Percentiles rank a stretch among this genome's conserved stretches.
phyloP scores from a whole-genome alignment of 2,797 vertebrate species.

The Geranospiza caerulescens region DNA sequence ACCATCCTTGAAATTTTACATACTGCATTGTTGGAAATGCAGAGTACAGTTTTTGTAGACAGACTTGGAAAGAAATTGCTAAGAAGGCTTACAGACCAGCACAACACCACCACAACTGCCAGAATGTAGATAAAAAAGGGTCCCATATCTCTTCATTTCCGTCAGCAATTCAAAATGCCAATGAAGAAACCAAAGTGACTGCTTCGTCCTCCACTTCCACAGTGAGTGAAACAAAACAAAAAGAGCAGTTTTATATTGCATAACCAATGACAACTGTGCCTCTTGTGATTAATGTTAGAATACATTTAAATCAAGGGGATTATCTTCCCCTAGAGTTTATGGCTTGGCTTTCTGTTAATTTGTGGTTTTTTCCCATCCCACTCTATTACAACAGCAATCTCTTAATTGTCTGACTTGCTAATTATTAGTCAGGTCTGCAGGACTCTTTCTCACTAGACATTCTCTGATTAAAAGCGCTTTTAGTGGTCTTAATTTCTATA shows the following conservation, averaged over 20 bases:
- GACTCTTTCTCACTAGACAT: background rate
- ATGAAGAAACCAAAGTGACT: background rate
- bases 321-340: background rate
- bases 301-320: background rate
- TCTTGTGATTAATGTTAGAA: background rate
- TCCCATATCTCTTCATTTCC: background rate
- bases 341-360: background rate
- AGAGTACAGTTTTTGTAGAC: conserved; percentile 7
- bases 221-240: background rate
- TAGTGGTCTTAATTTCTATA: background rate
- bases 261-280: background rate
- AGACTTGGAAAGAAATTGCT: conserved; percentile 19
- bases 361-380: accelerated
- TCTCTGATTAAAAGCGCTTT: background rate
- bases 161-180: background rate
- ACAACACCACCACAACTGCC: background rate
- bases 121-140: background rate
- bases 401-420: background rate
- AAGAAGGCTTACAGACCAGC: background rate
- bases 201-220: background rate
- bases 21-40: conserved; percentile 26
- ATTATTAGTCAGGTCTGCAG: background rate
- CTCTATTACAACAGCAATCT: background rate
- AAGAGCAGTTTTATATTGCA: background rate
- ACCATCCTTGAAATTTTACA: conserved; percentile 3